Percentiles rank a stretch among this genome's conserved stretches.
Conservation (phyloP, 1,140 invertebrate species). For the Muscidifurax raptorellus region DNA sequence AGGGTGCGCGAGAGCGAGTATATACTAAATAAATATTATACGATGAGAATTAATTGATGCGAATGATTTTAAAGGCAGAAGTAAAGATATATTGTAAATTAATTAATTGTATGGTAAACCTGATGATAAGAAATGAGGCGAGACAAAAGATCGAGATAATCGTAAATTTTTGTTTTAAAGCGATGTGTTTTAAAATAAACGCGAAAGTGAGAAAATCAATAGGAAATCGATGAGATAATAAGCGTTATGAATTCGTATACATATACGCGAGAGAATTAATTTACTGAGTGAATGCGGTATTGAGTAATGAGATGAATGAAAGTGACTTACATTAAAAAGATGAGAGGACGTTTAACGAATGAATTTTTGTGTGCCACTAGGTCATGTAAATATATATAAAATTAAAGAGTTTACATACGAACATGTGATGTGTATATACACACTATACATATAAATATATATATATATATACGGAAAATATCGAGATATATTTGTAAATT, state of each 20-base stretch:
- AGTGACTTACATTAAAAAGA: not conserved
- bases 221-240: constrained; percentile 32
- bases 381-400: constrained; percentile 70
- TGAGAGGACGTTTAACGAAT: constrained; percentile 18
- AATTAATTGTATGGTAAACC: constrained; percentile 40
- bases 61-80: constrained; percentile 35
- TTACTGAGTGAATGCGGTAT: not conserved
- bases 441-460: constrained; percentile 62
- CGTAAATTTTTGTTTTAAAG: constrained; percentile 3
- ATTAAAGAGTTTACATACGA: constrained; percentile 63
- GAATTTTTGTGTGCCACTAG: constrained; percentile 66
- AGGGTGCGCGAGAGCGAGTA: not conserved
- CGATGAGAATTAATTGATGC: not conserved
- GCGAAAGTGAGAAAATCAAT: constrained; percentile 43
- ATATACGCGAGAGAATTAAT: constrained; percentile 6
- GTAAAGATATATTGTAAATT: constrained; percentile 51
- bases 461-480: constrained; percentile 71
- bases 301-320: not conserved
- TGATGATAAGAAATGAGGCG: not conserved
- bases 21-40: constrained; percentile 43
- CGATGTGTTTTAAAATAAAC: not conserved
- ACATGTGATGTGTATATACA: constrained; percentile 69
- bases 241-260: constrained; percentile 21
- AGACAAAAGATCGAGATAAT: constrained; percentile 3
- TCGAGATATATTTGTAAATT: constrained; percentile 75